phyloP scores from a whole-genome alignment of 2,888 invertebrate genomes.

The Steinernema hermaphroditum region DNA sequence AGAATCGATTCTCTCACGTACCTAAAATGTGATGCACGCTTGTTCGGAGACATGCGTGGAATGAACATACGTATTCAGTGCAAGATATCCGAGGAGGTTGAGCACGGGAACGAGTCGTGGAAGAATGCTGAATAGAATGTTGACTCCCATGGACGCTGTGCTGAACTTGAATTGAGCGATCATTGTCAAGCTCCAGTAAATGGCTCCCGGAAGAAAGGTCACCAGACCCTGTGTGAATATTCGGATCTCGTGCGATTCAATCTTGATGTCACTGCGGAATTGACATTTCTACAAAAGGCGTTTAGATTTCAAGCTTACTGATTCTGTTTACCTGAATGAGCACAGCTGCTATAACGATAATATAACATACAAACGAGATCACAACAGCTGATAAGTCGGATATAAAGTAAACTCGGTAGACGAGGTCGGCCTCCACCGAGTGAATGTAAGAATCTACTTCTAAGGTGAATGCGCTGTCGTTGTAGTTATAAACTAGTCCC shows the following conservation, averaged over 20 bases:
- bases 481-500: background rate
- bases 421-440: too few relatives aligned
- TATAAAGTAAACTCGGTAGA: background rate
- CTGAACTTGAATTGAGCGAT: background rate
- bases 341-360: background rate
- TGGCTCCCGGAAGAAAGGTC: conserved; percentile 14
- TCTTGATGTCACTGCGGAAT: conserved; percentile 3
- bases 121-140: conserved; percentile 12
- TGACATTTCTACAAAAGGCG: background rate
- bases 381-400: background rate
- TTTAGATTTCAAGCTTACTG: too few relatives aligned
- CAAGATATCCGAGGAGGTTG: background rate
- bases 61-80: background rate
- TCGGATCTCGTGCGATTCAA: conserved; percentile 18
- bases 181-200: background rate
- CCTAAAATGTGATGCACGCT: background rate
- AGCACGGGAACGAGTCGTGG: conserved; percentile 13
- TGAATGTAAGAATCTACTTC: background rate
- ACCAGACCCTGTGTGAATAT: background rate
- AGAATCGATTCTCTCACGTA: conserved; percentile 5
- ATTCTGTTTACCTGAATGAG: background rate
- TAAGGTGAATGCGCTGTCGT: conserved; percentile 15
- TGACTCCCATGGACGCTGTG: background rate
- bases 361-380: background rate
- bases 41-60: background rate